phyloP scores from a whole-genome alignment of 2,888 invertebrate genomes.

The Zygogramma bicolorata region DNA sequence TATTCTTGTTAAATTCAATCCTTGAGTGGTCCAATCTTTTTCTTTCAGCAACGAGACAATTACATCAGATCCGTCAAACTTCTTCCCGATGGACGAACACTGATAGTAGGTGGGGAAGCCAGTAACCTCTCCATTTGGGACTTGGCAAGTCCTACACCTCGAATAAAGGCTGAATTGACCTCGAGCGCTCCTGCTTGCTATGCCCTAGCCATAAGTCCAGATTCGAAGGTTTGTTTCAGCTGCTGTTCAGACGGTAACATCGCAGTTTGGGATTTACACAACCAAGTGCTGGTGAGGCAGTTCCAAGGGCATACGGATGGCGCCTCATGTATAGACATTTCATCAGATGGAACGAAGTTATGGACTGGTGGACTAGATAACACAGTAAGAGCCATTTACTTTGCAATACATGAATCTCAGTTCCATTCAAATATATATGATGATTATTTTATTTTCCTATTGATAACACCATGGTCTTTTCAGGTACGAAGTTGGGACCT shows the following conservation, averaged over 20 bases:
- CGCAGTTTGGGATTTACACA: slow-evolving; percentile 96
- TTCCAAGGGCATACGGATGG: slow-evolving; percentile 94
- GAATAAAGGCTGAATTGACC: slow-evolving; percentile 93
- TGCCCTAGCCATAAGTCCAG: slow-evolving; percentile 95
- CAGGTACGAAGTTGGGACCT: slow-evolving; percentile 84
- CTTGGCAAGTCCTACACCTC: slow-evolving; percentile 88
- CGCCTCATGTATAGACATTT: slow-evolving; percentile 95
- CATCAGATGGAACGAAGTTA: slow-evolving; percentile 90
- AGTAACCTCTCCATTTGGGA: slow-evolving; percentile 97
- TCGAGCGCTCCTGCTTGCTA: slow-evolving; percentile 97
- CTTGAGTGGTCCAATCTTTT: no score
- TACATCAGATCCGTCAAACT: slow-evolving; percentile 96
- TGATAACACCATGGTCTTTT: slow-evolving; percentile 73
- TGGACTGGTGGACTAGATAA: slow-evolving; percentile 98
- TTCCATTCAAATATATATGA: background rate
- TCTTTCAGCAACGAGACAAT: slow-evolving; percentile 90
- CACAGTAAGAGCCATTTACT: slow-evolving; percentile 48
- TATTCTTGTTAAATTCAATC: no score
- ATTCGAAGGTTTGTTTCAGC: slow-evolving; percentile 96
- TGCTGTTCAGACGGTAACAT: slow-evolving; percentile 98
- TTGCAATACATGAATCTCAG: background rate
- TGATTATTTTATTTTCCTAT: no score
- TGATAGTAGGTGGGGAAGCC: slow-evolving; percentile 97
- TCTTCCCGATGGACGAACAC: slow-evolving; percentile 90
- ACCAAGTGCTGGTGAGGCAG: slow-evolving; percentile 89